These are phyloP conservation scores for Eulemur mongoz DNA, from an alignment of 2,797 vertebrate genomes.

Conservation along the genomic window DNA sequence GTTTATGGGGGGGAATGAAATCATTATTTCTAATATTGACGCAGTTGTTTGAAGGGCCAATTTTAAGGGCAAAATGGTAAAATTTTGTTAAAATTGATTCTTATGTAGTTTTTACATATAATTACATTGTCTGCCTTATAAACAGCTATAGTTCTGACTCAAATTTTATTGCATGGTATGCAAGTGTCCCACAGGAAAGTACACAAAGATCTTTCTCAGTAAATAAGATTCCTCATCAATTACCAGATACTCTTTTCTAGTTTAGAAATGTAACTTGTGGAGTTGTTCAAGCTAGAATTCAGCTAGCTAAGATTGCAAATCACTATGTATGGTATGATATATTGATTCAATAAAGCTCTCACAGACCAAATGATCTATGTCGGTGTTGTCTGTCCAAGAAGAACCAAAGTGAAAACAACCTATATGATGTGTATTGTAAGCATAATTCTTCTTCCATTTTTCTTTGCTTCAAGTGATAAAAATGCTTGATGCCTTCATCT, in stretches of 20 bases:
- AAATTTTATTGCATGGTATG: background rate
- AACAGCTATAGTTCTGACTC: background rate
- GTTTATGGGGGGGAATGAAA: background rate
- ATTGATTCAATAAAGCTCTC: background rate
- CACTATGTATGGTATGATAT: background rate
- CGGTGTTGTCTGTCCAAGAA: background rate
- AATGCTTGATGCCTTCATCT: background rate
- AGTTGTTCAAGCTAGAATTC: constrained; percentile 6
- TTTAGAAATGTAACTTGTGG: background rate
- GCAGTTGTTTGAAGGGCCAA: background rate
- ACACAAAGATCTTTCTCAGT: background rate
- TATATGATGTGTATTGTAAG: background rate
- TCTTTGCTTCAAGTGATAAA: constrained; percentile 28
- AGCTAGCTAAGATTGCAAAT: background rate
- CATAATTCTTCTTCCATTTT: constrained; percentile 48
- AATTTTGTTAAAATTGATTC: background rate
- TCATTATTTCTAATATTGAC: background rate
- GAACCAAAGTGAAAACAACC: constrained; percentile 7
- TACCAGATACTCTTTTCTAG: background rate
- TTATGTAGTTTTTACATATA: background rate
- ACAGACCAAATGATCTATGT: background rate
- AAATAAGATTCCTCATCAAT: constrained; percentile 12
- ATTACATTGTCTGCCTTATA: background rate
- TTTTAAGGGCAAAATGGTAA: background rate
- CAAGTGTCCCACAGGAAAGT: background rate